A percentile compares a stretch with the other conserved stretches of the same genome.
phyloP scores from a whole-genome alignment of 1,140 invertebrate species.

The Agrilus planipennis region DNA sequence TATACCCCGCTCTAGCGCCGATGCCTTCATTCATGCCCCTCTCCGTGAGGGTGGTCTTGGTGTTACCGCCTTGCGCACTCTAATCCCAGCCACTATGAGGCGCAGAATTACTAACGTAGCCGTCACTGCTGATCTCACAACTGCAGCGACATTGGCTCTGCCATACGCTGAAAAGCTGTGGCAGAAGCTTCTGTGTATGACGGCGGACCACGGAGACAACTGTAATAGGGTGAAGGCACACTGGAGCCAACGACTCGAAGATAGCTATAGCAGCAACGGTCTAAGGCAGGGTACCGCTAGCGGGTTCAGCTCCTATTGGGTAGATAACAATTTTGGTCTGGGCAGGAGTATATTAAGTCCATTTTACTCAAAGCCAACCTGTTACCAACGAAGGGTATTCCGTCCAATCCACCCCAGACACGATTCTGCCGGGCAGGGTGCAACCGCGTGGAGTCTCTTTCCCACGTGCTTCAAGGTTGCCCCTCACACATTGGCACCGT shows the following conservation, averaged over 20 bases:
- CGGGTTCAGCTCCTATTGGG: not conserved
- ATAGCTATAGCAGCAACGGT: conserved; percentile 7
- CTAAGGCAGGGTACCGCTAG: not conserved
- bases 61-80: not conserved
- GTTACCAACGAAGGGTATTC: conserved; percentile 12
- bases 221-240: not conserved
- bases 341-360: conserved; percentile 4
- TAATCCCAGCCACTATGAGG: not conserved
- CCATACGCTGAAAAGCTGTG: not conserved
- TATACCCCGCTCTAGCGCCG: not conserved
- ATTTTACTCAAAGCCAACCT: conserved; percentile 11
- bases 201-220: not conserved
- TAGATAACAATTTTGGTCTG: conserved; percentile 4
- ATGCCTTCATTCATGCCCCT: conserved; percentile 3
- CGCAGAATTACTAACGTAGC: not conserved
- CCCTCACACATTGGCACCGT: conserved; percentile 7
- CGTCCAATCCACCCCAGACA: conserved; percentile 7
- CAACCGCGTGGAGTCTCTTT: not conserved
- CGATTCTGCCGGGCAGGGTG: conserved; percentile 9
- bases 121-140: not conserved
- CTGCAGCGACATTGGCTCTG: conserved; percentile 1
- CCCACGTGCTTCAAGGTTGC: conserved; percentile 10
- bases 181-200: not conserved
- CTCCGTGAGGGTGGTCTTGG: conserved; percentile 2
- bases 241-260: conserved; percentile 3